These are phyloP conservation scores for Formica selysi DNA, from an alignment of 1,140 invertebrate species.

Conservation along the genomic window DNA sequence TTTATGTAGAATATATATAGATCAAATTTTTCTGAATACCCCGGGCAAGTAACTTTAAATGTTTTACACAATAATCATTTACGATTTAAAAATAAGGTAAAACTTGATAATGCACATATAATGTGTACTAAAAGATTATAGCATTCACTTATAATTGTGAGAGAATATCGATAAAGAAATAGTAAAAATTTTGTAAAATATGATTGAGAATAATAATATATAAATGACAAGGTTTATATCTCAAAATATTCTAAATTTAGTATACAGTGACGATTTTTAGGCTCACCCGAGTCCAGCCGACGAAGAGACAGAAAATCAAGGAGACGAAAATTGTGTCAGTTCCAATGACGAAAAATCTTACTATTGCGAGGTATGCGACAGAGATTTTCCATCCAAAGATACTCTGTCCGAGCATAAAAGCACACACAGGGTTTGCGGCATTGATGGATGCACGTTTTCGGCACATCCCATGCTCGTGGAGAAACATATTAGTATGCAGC, in stretches of 20 bases:
- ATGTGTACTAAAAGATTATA: slow-evolving; percentile 21
- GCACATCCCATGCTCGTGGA: slow-evolving; percentile 93
- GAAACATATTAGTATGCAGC: slow-evolving; percentile 93
- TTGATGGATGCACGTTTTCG: slow-evolving; percentile 93
- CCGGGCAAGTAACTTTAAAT: slow-evolving; percentile 30
- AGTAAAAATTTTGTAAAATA: slow-evolving; percentile 28
- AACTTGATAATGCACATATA: background rate
- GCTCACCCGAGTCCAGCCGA: slow-evolving; percentile 76
- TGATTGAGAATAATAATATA: background rate
- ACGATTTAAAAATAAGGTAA: slow-evolving; percentile 32
- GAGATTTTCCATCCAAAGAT: slow-evolving; percentile 88
- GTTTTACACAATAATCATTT: slow-evolving; percentile 6
- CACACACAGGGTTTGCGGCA: slow-evolving; percentile 91
- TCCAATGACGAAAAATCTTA: slow-evolving; percentile 71
- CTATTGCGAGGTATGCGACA: slow-evolving; percentile 93
- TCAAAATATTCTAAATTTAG: background rate
- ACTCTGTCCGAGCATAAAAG: slow-evolving; percentile 89
- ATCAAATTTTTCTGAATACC: slow-evolving; percentile 70
- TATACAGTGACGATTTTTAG: slow-evolving; percentile 77
- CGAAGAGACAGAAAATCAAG: slow-evolving; percentile 73
- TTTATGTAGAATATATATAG: slow-evolving; percentile 17
- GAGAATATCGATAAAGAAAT: slow-evolving; percentile 4
- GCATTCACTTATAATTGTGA: slow-evolving; percentile 19
- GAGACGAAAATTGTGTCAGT: slow-evolving; percentile 72
- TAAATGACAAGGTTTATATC: background rate